Evolutionary conservation across 1,140 invertebrate species (phyloP), one percentile per base, ranked within the genome.

Genomic region (Hylyphantes graminicola): DNA sequence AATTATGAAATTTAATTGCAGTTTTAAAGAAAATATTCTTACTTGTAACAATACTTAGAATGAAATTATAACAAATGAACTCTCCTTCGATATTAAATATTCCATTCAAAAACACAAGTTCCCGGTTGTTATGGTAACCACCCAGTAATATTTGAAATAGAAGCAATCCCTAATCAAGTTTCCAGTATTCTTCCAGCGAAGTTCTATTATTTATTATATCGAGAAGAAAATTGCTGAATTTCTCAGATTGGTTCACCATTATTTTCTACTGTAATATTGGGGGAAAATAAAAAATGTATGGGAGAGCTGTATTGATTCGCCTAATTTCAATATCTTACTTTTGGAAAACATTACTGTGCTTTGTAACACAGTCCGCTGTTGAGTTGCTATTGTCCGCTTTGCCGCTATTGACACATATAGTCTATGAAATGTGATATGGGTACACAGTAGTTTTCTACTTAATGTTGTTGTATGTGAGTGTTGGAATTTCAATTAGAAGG

Each of bases 81-180:
- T 35, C 35, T 35, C 1, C 1, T 35, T 7, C 8, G 4, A 17
- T 15, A 61, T 15, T 13, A 61, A 61, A 9, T 61, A 17, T 61
- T 61, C 13, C 59, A 13, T 61, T 61, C 13, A 15, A 15, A 15
- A 15, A 61, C 13, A 13, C 59, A 61, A 61, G 59, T 61, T 61
- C 9, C 5, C n/a, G 53, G 54, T 74, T n/a, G 51, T 11, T 48
- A 74, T 74, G 72, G 72, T 35, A 35, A 74, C 72, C 5, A 35
- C 2, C 12, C n/a, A 74, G 54, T 21, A 74, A 74, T 74, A 74
- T 74, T 74, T 74, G 72, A 59, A 21, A 59, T 57, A 48, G 54
- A 74, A 57, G 11, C 59, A 11, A 35, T 51, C 48, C 54, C 54
- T 53, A 51, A 70, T 70, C 51, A 70, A 70, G 51, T 70, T 53